phyloP scores from a whole-genome alignment of 1,140 invertebrate species.

The Macrostomum lignano region DNA sequence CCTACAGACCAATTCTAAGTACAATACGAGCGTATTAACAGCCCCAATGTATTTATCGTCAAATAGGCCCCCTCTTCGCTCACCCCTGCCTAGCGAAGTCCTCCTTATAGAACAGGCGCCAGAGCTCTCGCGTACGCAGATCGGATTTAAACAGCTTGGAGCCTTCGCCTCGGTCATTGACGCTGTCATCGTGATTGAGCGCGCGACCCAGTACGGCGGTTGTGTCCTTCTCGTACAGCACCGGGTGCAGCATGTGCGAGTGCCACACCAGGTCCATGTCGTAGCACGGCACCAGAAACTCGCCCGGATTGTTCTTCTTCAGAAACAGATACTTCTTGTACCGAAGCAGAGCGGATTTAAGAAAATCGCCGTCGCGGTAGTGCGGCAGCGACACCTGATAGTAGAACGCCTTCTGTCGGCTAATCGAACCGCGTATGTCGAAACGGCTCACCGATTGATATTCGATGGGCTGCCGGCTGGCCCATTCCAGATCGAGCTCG shows the following conservation, averaged over 20 bases:
- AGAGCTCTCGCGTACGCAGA: constrained; percentile 7
- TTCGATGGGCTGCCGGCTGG: neutral
- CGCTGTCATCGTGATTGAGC: constrained; percentile 19
- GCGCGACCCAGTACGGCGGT: constrained; percentile 18
- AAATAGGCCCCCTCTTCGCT: too few species aligned
- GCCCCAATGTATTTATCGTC: too few species aligned
- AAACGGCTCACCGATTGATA: neutral
- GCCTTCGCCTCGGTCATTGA: constrained; percentile 16
- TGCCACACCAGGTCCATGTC: constrained; percentile 31
- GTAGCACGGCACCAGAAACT: constrained; percentile 30
- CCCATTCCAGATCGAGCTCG: neutral
- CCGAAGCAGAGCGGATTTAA: constrained; percentile 20
- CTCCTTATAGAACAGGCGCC: constrained; percentile 7
- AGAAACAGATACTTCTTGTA: constrained; percentile 29
- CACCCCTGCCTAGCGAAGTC: constrained; percentile 4
- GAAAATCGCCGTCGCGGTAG: constrained; percentile 23
- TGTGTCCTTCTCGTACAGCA: constrained; percentile 23
- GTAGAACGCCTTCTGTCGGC: constrained; percentile 21
- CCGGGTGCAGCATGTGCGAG: constrained; percentile 28
- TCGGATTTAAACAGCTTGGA: constrained; percentile 13
- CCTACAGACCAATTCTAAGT: too few species aligned
- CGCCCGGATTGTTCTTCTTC: constrained; percentile 20
- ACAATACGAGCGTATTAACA: too few species aligned
- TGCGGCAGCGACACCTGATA: constrained; percentile 31
- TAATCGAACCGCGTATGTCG: constrained; percentile 20